A percentile compares a stretch with the other conserved stretches of the same genome.
These are phyloP conservation scores for Camponotus pennsylvanicus DNA, from an alignment of 1,140 invertebrate species.

Conservation along the genomic window DNA sequence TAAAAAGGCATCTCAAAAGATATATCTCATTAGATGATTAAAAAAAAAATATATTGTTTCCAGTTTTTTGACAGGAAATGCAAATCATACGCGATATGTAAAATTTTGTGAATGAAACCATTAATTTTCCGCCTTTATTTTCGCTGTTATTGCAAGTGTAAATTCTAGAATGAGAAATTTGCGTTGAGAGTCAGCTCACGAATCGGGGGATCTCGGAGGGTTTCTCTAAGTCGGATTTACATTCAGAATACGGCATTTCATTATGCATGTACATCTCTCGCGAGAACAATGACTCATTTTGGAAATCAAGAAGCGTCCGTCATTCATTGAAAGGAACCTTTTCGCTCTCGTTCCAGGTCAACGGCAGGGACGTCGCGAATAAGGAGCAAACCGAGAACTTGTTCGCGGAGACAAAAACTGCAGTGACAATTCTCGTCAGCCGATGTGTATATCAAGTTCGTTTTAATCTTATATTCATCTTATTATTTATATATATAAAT, in stretches of 20 bases:
- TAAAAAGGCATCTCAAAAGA: too few species aligned
- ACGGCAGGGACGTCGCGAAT: conserved; percentile 87
- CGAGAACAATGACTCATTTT: conserved; percentile 54
- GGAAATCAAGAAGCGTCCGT: conserved; percentile 37
- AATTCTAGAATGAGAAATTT: conserved; percentile 51
- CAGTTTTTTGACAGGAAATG: background rate
- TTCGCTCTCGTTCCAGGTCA: conserved; percentile 81
- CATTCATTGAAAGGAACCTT: conserved; percentile 36
- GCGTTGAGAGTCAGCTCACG: conserved; percentile 27
- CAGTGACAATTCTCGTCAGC: conserved; percentile 87
- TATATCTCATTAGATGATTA: background rate
- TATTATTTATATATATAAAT: background rate
- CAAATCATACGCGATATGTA: background rate
- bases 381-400: conserved; percentile 87
- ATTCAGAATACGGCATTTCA: conserved; percentile 42
- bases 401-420: conserved; percentile 86
- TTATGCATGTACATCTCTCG: conserved; percentile 49
- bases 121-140: conserved; percentile 9
- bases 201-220: background rate
- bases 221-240: conserved; percentile 49
- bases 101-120: background rate
- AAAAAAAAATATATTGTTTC: background rate
- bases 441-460: conserved; percentile 87
- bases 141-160: conserved; percentile 21
- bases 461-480: background rate